phyloP scores from a whole-genome alignment of 2,888 invertebrate species.

The Andrena hattorfiana region DNA sequence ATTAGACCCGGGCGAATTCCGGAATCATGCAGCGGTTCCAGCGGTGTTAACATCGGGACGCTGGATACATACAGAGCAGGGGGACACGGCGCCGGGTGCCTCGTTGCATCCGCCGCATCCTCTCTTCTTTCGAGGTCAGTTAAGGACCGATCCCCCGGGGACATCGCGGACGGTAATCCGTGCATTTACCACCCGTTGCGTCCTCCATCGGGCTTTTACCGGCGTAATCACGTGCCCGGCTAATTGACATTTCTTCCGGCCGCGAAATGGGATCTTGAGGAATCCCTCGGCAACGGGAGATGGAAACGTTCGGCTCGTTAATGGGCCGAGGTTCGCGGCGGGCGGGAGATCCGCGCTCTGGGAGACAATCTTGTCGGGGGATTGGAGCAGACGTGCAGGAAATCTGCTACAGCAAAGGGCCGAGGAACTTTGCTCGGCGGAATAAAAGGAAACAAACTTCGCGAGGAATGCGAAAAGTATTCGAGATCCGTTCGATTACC shows the following conservation, averaged over 20 bases:
- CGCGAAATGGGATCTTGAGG: conserved; percentile 11
- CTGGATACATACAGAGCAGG: conserved; percentile 66
- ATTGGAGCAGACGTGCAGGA: not conserved
- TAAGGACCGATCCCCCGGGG: conserved; percentile 44
- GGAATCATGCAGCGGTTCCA: conserved; percentile 66
- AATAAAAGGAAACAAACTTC: not conserved
- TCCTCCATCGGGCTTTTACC: conserved; percentile 28
- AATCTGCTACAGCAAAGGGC: not conserved
- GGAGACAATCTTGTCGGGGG: not conserved
- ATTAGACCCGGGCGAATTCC: conserved; percentile 69
- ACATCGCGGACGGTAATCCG: conserved; percentile 50
- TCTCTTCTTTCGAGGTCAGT: conserved; percentile 64
- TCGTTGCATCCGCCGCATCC: conserved; percentile 53
- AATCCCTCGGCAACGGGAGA: not conserved
- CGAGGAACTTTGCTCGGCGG: not conserved
- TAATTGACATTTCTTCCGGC: conserved; percentile 50
- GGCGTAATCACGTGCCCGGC: conserved; percentile 10
- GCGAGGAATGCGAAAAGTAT: not conserved
- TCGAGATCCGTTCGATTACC: conserved; percentile 29
- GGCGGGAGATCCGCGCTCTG: not conserved
- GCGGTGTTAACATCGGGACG: conserved; percentile 68
- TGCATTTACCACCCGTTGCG: conserved; percentile 54
- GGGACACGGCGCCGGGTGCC: conserved; percentile 41
- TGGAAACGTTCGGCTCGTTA: not conserved
- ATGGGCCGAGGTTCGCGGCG: not conserved